Evolutionary conservation across 2,888 invertebrate genomes (phyloP), one percentile per base, ranked within the genome.

Genomic region (Nudaria mundana): DNA sequence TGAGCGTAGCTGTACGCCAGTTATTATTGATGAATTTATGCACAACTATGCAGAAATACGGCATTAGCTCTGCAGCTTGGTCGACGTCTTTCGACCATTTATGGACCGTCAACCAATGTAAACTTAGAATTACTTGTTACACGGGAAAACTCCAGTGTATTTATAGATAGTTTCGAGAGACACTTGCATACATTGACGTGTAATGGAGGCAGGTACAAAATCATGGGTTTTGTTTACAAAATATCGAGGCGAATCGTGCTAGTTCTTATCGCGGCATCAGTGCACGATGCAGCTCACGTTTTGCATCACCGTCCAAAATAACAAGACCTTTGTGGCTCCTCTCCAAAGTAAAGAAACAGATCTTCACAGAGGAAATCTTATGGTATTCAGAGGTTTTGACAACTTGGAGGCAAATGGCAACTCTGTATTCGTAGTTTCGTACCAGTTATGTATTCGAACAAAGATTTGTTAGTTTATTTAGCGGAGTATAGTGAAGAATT

Each of bases 211-310:
- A n/a, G n/a, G n/a, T n/a, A n/a, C n/a, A n/a, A n/a, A n/a, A n/a
- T n/a, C 49, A 56, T 46, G 44, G 57, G 55, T 61, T 52, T 34
- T 54, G 52, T 55, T 46, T 48, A 48, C 49, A 31, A 50, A 44
- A 46, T 33, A 35, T 45, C 43, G 40, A 41, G 46, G 44, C 59
- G 68, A 77, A 69, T 84, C 84, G 82, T 83, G 84, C 76, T 63
- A 71, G 71, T 67, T 65, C 68, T 76, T 81, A 83, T 85, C 82
- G 56, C 58, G 40, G 56, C 66, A 82, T 81, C 81, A 58, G 60
- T 60, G 71, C 80, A 80, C 81, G 79, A 71, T 68, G 70, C 41
- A 45, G 50, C 72, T 72, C 66, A 64, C 67, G 70, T 71, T 76
- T 73, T 66, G 64, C 58, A 66, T 61, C 54, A 39, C 39, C 41